phyloP scores from a whole-genome alignment of 2,113 vertebrate species.

The Oceanodroma tethys region DNA sequence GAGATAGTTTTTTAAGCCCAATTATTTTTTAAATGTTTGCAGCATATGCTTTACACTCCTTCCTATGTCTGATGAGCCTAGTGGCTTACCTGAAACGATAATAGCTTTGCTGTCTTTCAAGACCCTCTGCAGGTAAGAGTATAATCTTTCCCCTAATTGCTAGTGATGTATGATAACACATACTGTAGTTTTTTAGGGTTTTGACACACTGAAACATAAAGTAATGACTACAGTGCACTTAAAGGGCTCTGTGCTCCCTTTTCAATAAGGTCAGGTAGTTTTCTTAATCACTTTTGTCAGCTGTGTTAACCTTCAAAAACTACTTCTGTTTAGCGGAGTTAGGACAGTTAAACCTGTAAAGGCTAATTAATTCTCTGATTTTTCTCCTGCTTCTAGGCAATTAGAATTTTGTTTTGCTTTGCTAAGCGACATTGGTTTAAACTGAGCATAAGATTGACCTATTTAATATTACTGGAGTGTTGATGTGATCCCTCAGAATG shows the following conservation, averaged over 20 bases:
- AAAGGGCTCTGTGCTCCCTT: background rate
- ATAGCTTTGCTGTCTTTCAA: background rate
- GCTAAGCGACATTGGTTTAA: background rate
- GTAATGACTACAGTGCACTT: background rate
- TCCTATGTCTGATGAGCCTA: background rate
- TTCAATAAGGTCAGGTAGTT: background rate
- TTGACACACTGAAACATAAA: background rate
- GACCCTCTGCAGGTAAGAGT: background rate
- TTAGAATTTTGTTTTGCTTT: background rate
- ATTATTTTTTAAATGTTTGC: slow-evolving; percentile 51
- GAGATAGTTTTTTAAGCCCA: background rate
- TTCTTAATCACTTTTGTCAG: background rate
- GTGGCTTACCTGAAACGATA: background rate
- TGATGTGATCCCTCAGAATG: background rate
- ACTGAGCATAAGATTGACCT: background rate
- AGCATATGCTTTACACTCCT: background rate
- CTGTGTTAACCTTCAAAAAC: slow-evolving; percentile 3
- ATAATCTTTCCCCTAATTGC: background rate
- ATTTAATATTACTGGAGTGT: background rate
- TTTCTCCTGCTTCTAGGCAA: background rate
- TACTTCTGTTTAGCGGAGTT: background rate
- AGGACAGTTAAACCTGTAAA: background rate
- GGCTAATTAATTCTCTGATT: background rate
- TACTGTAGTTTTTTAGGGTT: background rate
- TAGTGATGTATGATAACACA: background rate